Evolutionary conservation across 2,888 invertebrate species (phyloP).

Genomic region (Arctia plantaginis): DNA sequence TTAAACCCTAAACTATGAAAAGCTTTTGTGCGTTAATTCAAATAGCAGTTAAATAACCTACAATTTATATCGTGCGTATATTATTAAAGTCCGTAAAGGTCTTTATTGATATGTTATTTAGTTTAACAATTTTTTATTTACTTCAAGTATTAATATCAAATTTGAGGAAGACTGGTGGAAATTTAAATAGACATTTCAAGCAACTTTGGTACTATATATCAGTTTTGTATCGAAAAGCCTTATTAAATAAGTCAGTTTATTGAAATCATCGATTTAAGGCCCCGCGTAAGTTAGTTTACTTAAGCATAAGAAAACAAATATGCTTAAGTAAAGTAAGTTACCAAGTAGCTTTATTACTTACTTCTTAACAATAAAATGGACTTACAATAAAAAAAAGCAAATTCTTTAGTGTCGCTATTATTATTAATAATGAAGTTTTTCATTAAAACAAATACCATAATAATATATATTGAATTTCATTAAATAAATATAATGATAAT

Average conservation of each 20-base stretch:
- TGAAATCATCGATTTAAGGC: not conserved
- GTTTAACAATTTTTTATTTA: too few species aligned
- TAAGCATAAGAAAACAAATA: not conserved
- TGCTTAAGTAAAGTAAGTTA: not conserved
- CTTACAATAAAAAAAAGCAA: not conserved
- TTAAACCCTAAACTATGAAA: not conserved
- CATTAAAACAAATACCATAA: too few species aligned
- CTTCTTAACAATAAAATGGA: not conserved
- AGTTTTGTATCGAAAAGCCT: not conserved
- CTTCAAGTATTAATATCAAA: too few species aligned
- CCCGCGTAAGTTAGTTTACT: not conserved
- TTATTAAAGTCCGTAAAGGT: not conserved
- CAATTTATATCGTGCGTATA: too few species aligned
- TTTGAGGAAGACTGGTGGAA: not conserved
- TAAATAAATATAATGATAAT: too few species aligned
- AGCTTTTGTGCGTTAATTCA: not conserved
- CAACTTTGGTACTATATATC: too few species aligned
- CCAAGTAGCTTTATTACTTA: not conserved
- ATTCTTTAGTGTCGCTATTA: not conserved
- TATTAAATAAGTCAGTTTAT: not conserved
- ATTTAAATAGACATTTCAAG: too few species aligned
- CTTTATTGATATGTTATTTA: too few species aligned
- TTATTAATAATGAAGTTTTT: not conserved
- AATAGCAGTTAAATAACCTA: not conserved
- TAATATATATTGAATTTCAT: too few species aligned